These are phyloP conservation scores for Ormyrus nitidulus DNA, from an alignment of 2,888 invertebrate species.

Conservation along the genomic window DNA sequence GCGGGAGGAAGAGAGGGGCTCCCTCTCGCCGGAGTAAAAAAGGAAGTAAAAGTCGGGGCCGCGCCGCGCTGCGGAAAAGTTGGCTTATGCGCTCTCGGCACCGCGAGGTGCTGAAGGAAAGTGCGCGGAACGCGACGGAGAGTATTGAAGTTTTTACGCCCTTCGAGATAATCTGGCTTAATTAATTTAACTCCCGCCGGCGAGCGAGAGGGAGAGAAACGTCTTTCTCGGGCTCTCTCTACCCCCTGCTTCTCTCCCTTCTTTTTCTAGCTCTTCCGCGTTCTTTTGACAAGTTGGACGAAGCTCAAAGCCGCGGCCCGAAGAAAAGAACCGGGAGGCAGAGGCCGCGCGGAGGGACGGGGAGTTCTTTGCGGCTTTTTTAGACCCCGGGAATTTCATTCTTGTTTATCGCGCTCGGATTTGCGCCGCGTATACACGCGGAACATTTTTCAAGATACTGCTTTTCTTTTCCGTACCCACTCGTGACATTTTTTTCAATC, in stretches of 20 bases:
- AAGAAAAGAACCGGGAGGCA: not conserved
- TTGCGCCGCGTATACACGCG: not conserved
- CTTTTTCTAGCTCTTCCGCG: constrained; percentile 4
- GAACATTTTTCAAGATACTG: too few species aligned
- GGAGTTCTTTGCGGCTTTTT: constrained; percentile 22
- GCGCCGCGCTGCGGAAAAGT: constrained; percentile 9
- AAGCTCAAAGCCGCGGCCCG: not conserved
- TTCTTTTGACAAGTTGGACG: constrained; percentile 44
- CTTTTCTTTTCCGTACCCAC: not conserved
- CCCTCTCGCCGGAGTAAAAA: not conserved
- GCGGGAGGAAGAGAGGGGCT: not conserved
- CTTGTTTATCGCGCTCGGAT: constrained; percentile 1
- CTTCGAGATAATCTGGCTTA: constrained; percentile 65
- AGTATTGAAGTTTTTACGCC: constrained; percentile 63
- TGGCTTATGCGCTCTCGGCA: not conserved
- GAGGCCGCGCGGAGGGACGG: not conserved
- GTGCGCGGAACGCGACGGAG: not conserved
- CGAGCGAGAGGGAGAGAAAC: not conserved
- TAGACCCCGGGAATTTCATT: not conserved
- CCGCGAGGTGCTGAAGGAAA: not conserved
- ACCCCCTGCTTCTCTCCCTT: not conserved
- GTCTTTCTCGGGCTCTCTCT: constrained; percentile 16
- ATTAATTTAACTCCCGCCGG: constrained; percentile 64
- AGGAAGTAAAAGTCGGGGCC: constrained; percentile 15
- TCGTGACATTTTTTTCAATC: too few species aligned